Evolutionary conservation across 2,113 vertebrate species (phyloP).

Genomic region (Silurus asotus): DNA sequence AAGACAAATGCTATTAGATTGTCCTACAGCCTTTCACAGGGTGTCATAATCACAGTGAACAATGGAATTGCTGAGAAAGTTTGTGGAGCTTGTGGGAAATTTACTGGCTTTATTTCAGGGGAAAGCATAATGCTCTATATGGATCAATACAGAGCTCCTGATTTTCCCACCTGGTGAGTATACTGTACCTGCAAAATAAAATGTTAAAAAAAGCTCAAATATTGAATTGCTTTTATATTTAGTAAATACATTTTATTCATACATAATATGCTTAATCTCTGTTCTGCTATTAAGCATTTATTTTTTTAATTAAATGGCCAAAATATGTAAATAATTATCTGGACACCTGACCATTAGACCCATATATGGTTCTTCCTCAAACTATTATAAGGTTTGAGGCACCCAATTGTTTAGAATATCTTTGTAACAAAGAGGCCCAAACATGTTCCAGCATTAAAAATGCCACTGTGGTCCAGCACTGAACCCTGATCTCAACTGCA

Average conservation of each 20-base stretch:
- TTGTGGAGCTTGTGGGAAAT: constrained; percentile 61
- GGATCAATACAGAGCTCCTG: constrained; percentile 48
- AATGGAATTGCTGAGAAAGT: constrained; percentile 30
- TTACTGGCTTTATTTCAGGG: constrained; percentile 27
- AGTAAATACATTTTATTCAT: neutral
- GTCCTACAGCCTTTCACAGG: constrained; percentile 44
- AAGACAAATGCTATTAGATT: constrained; percentile 56
- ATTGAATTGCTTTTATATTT: neutral
- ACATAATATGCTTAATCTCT: neutral
- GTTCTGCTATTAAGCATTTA: neutral
- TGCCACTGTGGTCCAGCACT: neutral
- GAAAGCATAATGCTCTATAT: constrained; percentile 39
- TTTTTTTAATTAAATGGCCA: neutral
- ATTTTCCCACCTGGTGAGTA: constrained; percentile 51
- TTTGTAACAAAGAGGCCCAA: neutral
- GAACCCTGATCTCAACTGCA: neutral
- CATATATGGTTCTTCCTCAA: neutral
- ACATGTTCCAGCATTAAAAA: neutral
- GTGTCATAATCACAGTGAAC: constrained; percentile 48
- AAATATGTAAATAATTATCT: neutral
- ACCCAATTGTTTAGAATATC: neutral
- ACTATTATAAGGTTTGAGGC: neutral
- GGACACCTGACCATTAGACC: neutral
- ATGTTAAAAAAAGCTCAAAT: neutral
- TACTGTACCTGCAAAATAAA: neutral